Base-by-base conservation (phyloP, 30 jellyfish, hydroid and myxozoan genomes). In the Rhopilema esculentum region DNA sequence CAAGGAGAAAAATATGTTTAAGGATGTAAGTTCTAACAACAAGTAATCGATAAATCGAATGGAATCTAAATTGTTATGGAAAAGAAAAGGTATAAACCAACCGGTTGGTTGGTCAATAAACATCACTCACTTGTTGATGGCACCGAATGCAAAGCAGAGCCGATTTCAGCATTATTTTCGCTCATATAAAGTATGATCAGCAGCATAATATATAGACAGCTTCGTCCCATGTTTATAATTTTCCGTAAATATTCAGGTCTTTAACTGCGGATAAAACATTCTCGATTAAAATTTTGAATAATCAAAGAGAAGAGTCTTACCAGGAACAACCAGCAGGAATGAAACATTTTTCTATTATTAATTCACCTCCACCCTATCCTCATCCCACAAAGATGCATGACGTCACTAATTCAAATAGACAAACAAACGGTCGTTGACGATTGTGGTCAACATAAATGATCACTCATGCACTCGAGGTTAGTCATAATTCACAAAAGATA, bases 91-190 rank as follows among this genome's bases (percentile, higher is more conserved):
- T 1, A 63, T 2, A 63, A 1, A 63, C 26, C 29, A 63, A 51
- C 19, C 29, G 72, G n/a, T 7, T 1, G 72, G 2, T 7, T 63
- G 72, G 72, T n/a, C 4, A 63, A 67, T 67, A 20, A 15, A 67
- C 22, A 24, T 25, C n/a, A 30, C 82, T 71, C 29, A 71, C 82
- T 71, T 16, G 82, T 71, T 20, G 82, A 30, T 71, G 82, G 82
- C 16, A 71, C 82, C 25, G 65, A 71, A 29, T 71, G 82, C 1
- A 71, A 64, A 7, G 82, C 82, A 26, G 65, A 17, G 26, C 65
- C 66, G 20, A 71, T 52, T 15, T 71, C 82, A 15, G 29, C 82
- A 26, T 24, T 6, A 8, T 18, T 24, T 19, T 19, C 72, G n/a
- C 16, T 21, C 26, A 63, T 63, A 63, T 8, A 63, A 19, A 24